A percentile compares a stretch with the other conserved stretches of the same genome.
Evolutionary conservation across 2,888 invertebrate species (phyloP).

Genomic region (Peribatodes rhomboidaria): DNA sequence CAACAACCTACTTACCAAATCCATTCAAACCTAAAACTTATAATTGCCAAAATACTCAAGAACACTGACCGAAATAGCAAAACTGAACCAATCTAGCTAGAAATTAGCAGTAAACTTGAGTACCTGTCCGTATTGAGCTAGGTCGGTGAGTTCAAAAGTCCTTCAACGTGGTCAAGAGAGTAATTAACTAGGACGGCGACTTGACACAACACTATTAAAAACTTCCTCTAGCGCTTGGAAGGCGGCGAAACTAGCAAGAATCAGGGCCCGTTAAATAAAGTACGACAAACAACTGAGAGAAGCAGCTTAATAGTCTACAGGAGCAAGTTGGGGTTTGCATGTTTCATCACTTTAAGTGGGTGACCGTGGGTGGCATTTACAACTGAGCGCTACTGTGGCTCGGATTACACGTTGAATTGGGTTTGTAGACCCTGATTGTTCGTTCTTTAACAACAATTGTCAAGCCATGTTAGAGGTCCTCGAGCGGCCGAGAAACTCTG

Average conservation of each 20-base stretch:
- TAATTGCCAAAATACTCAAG: not conserved
- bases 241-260: slow-evolving; percentile 9
- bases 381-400: too few relatives aligned
- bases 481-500: too few relatives aligned
- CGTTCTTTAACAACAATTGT: too few relatives aligned
- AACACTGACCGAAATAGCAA: slow-evolving; percentile 1
- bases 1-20: not conserved
- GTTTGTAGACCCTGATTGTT: too few relatives aligned
- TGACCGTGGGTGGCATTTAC: too few relatives aligned
- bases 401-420: too few relatives aligned
- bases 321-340: too few relatives aligned
- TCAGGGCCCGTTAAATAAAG: not conserved
- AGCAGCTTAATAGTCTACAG: not conserved
- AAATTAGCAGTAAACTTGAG: slow-evolving; percentile 24
- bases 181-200: slow-evolving; percentile 57
- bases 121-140: not conserved
- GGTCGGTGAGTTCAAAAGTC: slow-evolving; percentile 44
- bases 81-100: not conserved
- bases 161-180: slow-evolving; percentile 37
- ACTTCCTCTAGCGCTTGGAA: slow-evolving; percentile 46
- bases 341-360: too few relatives aligned
- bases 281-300: not conserved
- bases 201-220: slow-evolving; percentile 60
- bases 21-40: not conserved
- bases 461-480: too few relatives aligned